Base-by-base conservation (phyloP, 2,888 invertebrate genomes). In the Anthoptus insignis region DNA sequence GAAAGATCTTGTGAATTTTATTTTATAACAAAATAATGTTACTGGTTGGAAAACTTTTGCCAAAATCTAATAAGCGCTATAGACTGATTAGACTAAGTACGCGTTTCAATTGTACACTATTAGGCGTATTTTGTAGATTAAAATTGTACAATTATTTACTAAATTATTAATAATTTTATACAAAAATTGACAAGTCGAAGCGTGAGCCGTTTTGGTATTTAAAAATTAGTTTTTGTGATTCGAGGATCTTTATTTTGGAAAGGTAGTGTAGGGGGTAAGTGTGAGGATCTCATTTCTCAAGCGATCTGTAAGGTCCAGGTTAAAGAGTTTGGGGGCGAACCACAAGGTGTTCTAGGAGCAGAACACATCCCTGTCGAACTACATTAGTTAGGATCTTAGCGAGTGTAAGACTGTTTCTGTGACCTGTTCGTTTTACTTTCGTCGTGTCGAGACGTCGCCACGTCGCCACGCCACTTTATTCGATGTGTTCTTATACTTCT, bases 371-470 rank as follows among this genome's bases (percentile, higher is more conserved):
- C 93, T 93, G 93, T 89, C 83, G 72, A 89, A 88, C 89, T 89
- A 86, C 86, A 85, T 84, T 92, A 93, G 90, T 89, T 92, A 93
- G 90, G 91, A 88, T 82, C 85, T 90, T 93, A 93, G 93, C 90
- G 91, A 90, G 91, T 78, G 86, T 93, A 93, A 93, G 93, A 93
- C 93, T 93, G 93, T 93, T 88, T 91, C 91, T 91, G 93, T 93
- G 93, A 93, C 93, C 93, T 93, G 93, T 93, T 93, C 91, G 87
- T 91, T 90, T 88, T 89, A 89, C 88, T 89, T 86, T 89, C 88
- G 87, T 86, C 83, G 81, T 84, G 89, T 89, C 89, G 87, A 84
- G 87, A 81, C 80, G 75, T 77, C 83, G 80, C 77, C 81, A 73
- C 69, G 71, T 66, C 69, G 73, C 80, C 80, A 71, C 75, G 73